A percentile compares a stretch with the other conserved stretches of the same genome.
Conservation (phyloP, 2,113 vertebrate species). For the Micronisus gabar region DNA sequence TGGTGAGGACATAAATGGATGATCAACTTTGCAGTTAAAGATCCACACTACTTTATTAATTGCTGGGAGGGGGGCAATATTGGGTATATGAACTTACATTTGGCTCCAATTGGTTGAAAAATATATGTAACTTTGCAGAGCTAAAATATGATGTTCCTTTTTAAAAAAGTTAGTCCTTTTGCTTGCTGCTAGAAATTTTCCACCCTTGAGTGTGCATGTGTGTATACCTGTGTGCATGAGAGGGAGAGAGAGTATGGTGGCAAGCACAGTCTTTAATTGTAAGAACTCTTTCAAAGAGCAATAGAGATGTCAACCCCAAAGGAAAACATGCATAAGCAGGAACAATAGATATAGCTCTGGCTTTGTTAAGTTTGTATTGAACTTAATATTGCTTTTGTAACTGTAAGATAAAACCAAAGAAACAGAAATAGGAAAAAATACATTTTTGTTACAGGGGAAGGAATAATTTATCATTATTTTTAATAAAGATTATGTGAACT, state of each 20-base stretch:
- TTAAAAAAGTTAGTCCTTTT: background rate
- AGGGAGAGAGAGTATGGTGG: background rate
- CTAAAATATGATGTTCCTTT: background rate
- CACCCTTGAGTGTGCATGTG: accelerated
- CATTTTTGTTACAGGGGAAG: background rate
- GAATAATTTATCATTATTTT: background rate
- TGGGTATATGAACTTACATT: background rate
- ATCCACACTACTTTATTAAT: background rate
- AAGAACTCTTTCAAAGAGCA: background rate
- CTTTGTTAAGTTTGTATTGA: background rate
- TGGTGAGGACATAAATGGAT: background rate
- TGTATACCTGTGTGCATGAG: accelerated
- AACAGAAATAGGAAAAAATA: background rate
- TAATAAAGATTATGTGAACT: background rate
- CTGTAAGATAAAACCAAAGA: background rate
- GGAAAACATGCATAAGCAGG: background rate
- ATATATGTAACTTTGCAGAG: background rate
- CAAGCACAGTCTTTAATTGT: background rate
- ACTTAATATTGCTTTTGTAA: background rate
- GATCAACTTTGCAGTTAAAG: background rate
- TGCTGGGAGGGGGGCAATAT: background rate
- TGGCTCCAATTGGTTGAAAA: background rate
- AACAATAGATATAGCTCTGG: background rate
- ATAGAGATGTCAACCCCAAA: background rate
- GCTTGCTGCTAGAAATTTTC: background rate